Evolutionary conservation across 2,113 vertebrate genomes (phyloP).

Genomic region (Montifringilla adamsi): DNA sequence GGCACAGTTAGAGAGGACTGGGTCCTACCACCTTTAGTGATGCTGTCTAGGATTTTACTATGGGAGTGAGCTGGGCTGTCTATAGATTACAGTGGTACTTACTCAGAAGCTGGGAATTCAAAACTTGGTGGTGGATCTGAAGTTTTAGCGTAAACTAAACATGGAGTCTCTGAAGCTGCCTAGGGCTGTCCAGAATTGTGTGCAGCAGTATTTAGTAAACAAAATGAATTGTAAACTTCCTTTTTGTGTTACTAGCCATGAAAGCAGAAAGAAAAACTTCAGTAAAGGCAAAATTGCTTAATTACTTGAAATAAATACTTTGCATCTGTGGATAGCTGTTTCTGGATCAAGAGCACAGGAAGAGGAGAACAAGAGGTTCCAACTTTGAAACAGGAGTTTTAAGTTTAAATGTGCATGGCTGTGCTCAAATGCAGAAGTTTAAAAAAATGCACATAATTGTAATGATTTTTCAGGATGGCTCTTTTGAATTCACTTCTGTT

Average conservation of each 20-base stretch:
- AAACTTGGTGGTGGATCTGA: accelerated
- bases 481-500: neutral
- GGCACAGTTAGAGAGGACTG: neutral
- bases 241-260: neutral
- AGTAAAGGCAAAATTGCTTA: neutral
- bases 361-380: neutral
- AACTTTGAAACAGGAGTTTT: neutral
- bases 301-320: neutral
- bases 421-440: neutral
- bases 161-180: neutral
- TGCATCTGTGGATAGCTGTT: neutral
- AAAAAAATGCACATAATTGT: neutral
- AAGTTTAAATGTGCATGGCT: neutral
- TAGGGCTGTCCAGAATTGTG: neutral
- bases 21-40: neutral
- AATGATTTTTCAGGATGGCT: neutral
- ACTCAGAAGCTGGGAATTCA: neutral
- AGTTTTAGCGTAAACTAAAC: neutral
- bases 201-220: neutral
- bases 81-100: neutral
- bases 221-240: neutral
- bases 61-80: neutral
- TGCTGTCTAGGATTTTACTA: neutral
- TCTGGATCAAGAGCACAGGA: neutral
- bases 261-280: neutral